Evolutionary conservation across 2,888 invertebrate genomes (phyloP).

Genomic region (Chrysomela aeneicollis): DNA sequence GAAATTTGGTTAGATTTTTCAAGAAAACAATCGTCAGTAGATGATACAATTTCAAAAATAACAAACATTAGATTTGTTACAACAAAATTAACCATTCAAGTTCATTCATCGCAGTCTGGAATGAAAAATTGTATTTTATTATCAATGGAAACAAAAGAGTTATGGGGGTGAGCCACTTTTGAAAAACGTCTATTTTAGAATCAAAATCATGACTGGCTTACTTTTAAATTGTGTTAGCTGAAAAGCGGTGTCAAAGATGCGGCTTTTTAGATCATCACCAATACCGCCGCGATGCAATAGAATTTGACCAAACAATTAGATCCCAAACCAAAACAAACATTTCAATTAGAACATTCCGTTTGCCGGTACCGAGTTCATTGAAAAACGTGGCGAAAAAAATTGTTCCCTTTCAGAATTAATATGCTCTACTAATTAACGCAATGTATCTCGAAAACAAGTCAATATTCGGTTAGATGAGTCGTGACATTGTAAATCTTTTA

Average conservation of each 20-base stretch:
- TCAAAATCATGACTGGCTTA: no score
- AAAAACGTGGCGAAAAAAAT: neutral
- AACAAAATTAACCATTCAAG: no score
- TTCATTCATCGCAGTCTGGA: no score
- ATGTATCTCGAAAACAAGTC: neutral
- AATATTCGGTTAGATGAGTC: slow-evolving; percentile 19
- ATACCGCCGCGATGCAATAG: neutral
- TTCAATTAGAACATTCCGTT: neutral
- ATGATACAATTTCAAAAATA: no score
- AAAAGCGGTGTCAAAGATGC: neutral
- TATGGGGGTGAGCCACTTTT: no score
- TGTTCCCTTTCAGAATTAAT: neutral
- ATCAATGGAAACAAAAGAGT: no score
- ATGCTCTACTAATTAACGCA: neutral
- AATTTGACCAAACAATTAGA: slow-evolving; percentile 5
- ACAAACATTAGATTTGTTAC: no score
- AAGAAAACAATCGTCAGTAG: no score
- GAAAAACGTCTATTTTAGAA: no score
- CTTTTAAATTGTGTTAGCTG: no score
- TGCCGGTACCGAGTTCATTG: neutral
- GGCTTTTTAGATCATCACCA: slow-evolving; percentile 1
- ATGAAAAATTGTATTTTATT: no score
- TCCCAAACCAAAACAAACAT: neutral
- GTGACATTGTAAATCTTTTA: slow-evolving; percentile 36
- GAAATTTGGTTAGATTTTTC: no score